Evolutionary conservation across 2,113 vertebrate genomes (phyloP).

Genomic region (Progne subis): DNA sequence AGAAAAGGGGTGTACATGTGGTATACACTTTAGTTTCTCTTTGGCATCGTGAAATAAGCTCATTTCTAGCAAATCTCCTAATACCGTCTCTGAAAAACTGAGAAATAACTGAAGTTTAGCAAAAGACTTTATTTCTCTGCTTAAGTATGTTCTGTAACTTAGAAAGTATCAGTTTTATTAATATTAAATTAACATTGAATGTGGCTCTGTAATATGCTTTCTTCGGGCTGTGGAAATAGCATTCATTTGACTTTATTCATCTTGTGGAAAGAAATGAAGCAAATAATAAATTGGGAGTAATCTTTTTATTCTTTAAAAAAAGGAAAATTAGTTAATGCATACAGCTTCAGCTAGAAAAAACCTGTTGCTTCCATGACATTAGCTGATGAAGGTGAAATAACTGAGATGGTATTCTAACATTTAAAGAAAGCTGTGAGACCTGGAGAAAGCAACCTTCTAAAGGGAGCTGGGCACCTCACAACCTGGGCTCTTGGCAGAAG

Average conservation of each 20-base stretch:
- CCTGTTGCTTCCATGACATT: background rate
- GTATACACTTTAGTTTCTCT: background rate
- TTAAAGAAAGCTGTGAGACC: background rate
- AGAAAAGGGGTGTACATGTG: background rate
- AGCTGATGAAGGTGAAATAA: background rate
- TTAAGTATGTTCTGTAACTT: slow-evolving; percentile 28
- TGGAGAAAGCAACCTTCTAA: background rate
- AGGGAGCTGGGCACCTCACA: background rate
- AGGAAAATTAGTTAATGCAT: background rate
- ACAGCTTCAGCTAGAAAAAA: background rate
- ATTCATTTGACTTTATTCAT: background rate
- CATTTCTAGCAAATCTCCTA: background rate
- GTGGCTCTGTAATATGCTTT: background rate
- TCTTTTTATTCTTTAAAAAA: background rate
- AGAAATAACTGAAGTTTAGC: background rate
- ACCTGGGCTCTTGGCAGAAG: background rate
- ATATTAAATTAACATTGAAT: slow-evolving; percentile 36
- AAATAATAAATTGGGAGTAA: background rate
- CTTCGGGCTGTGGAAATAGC: background rate
- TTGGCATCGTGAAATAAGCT: background rate
- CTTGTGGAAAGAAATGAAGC: background rate
- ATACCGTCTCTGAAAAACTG: background rate
- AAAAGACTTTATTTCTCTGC: background rate
- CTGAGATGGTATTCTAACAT: background rate
- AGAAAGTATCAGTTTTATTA: slow-evolving; percentile 15